A percentile compares a stretch with the other conserved stretches of the same genome.
Conservation (phyloP, 2,888 invertebrate genomes). For the Scaptomyza flava region DNA sequence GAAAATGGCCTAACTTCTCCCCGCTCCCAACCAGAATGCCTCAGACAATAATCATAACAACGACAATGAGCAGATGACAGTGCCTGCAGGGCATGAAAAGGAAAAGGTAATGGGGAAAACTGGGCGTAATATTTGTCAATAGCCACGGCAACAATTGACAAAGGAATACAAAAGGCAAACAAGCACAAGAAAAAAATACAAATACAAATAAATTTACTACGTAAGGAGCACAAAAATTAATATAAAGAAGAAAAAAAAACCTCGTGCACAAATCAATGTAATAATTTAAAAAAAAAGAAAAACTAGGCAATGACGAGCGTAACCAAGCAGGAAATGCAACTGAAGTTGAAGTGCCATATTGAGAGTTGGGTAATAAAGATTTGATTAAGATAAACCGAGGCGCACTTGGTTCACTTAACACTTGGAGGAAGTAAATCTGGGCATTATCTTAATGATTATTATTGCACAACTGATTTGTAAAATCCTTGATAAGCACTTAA, state of each 20-base stretch:
- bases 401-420: conserved; percentile 3
- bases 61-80: conserved; percentile 43
- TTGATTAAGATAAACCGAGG: conserved; percentile 46
- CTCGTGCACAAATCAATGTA: conserved; percentile 62
- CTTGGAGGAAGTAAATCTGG: conserved; percentile 18
- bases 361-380: conserved; percentile 50
- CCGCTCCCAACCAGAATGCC: conserved; percentile 45
- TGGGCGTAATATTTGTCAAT: conserved; percentile 72
- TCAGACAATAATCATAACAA: conserved; percentile 76
- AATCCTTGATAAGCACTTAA: conserved; percentile 16
- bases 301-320: conserved; percentile 3
- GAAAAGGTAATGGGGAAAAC: neutral
- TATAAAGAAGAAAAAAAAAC: conserved; percentile 20
- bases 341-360: conserved; percentile 16
- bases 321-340: conserved; percentile 34
- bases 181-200: conserved; percentile 2
- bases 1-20: conserved; percentile 47
- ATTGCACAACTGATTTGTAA: conserved; percentile 30
- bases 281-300: conserved; percentile 38
- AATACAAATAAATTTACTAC: conserved; percentile 3
- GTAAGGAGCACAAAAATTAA: conserved; percentile 4
- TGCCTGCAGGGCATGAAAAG: conserved; percentile 22
- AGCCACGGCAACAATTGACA: conserved; percentile 71
- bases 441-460: conserved; percentile 35
- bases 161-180: conserved; percentile 40